Conservation (phyloP, 2,888 invertebrate species). For the Parasteatoda lunata region DNA sequence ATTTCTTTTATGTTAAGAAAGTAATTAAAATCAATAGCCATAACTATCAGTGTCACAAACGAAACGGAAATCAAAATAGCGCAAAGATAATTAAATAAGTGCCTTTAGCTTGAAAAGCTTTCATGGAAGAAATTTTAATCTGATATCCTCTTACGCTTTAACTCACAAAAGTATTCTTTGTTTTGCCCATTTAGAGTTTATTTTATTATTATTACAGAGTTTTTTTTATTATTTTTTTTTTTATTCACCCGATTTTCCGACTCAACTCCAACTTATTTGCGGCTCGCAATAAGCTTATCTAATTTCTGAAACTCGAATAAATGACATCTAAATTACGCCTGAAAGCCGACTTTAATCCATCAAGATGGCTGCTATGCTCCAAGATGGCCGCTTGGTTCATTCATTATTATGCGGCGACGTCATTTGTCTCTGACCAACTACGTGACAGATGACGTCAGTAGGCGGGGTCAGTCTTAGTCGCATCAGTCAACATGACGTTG, state of each 20-base stretch:
- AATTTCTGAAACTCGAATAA: constrained; percentile 63
- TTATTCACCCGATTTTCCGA: constrained; percentile 5
- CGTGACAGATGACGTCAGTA: constrained; percentile 68
- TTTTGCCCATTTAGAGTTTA: constrained; percentile 42
- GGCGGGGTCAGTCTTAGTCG: constrained; percentile 60
- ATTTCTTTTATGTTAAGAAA: background rate
- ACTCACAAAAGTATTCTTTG: constrained; percentile 54
- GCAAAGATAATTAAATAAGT: constrained; percentile 25
- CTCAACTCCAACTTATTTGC: constrained; percentile 29
- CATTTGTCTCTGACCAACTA: constrained; percentile 66
- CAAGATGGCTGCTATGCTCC: constrained; percentile 59
- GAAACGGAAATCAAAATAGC: constrained; percentile 17
- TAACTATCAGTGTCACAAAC: constrained; percentile 12
- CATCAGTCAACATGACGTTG: constrained; percentile 65
- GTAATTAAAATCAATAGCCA: constrained; percentile 5
- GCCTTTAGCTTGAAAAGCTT: constrained; percentile 25
- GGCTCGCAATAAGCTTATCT: constrained; percentile 64
- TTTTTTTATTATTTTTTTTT: constrained; percentile 26
- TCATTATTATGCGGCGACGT: constrained; percentile 64
- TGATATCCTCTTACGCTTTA: constrained; percentile 16
- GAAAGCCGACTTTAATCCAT: constrained; percentile 56
- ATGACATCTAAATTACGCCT: constrained; percentile 65
- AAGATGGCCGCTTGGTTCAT: constrained; percentile 58
- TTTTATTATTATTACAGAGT: background rate
- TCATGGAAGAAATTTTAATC: constrained; percentile 37